Percentiles rank a stretch among this genome's conserved stretches.
Evolutionary conservation across 2,888 invertebrate species (phyloP).

Genomic region (Leptinotarsa juncta): DNA sequence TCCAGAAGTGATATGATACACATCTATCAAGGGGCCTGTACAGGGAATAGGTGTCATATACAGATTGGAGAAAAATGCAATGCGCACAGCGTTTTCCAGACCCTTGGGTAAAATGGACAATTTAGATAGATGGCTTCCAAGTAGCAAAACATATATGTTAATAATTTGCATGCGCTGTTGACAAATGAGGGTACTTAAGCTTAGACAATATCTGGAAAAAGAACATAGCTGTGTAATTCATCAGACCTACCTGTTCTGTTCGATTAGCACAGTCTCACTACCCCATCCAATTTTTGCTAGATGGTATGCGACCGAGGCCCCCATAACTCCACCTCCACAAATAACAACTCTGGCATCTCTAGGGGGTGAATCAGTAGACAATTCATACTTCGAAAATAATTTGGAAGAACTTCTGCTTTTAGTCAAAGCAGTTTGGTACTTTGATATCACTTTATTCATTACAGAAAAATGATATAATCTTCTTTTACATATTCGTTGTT

Average conservation of each 20-base stretch:
- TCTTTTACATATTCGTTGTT: conserved; percentile 7
- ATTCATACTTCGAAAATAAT: conserved; percentile 21
- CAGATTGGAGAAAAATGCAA: too few relatives aligned
- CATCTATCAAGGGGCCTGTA: too few relatives aligned
- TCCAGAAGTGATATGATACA: too few relatives aligned
- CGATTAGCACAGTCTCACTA: conserved; percentile 82
- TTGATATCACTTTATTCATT: conserved; percentile 33
- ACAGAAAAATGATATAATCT: not conserved
- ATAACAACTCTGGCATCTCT: conserved; percentile 80
- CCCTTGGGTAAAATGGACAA: too few relatives aligned
- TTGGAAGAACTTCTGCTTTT: conserved; percentile 26
- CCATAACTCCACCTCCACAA: conserved; percentile 93
- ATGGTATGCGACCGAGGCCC: conserved; percentile 92
- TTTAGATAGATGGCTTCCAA: too few relatives aligned
- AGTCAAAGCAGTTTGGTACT: conserved; percentile 26
- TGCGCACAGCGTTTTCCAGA: too few relatives aligned
- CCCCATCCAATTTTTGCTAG: conserved; percentile 87
- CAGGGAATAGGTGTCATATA: too few relatives aligned
- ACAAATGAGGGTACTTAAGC: too few relatives aligned
- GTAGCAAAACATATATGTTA: too few relatives aligned
- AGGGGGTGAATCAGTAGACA: conserved; percentile 60
- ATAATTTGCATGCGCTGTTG: too few relatives aligned
- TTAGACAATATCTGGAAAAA: too few relatives aligned
- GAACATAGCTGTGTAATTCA: not conserved
- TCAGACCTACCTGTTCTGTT: conserved; percentile 80